phyloP scores from a whole-genome alignment of 2,113 vertebrate genomes.

The Gorsachius goisagi region DNA sequence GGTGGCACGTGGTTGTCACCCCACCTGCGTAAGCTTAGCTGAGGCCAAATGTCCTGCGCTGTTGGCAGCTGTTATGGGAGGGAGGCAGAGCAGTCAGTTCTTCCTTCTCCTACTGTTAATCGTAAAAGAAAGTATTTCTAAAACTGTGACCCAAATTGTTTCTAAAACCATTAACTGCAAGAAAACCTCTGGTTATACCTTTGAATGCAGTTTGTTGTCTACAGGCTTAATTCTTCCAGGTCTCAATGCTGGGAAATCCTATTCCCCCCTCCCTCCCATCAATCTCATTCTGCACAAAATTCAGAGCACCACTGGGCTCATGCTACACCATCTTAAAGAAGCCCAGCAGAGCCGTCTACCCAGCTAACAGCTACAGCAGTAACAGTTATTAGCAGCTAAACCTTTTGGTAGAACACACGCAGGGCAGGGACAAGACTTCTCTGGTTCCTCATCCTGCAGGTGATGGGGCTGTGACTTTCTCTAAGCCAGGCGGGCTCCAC shows the following conservation, averaged over 20 bases:
- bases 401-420: neutral
- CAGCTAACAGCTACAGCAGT: neutral
- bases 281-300: neutral
- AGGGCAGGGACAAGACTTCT: neutral
- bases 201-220: neutral
- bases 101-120: neutral
- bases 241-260: neutral
- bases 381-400: neutral
- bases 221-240: neutral
- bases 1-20: fast-evolving
- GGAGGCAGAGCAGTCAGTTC: neutral
- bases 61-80: neutral
- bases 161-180: neutral
- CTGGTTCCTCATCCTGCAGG: neutral
- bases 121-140: neutral
- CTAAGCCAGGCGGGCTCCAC: neutral
- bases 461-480: neutral
- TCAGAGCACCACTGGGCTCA: neutral
- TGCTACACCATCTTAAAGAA: neutral
- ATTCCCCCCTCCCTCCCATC: neutral
- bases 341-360: neutral
- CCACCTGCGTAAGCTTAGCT: neutral
- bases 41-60: neutral
- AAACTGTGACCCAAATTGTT: neutral
- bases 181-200: neutral